Conservation (phyloP, 2,888 invertebrate species). For the Lysandra coridon region DNA sequence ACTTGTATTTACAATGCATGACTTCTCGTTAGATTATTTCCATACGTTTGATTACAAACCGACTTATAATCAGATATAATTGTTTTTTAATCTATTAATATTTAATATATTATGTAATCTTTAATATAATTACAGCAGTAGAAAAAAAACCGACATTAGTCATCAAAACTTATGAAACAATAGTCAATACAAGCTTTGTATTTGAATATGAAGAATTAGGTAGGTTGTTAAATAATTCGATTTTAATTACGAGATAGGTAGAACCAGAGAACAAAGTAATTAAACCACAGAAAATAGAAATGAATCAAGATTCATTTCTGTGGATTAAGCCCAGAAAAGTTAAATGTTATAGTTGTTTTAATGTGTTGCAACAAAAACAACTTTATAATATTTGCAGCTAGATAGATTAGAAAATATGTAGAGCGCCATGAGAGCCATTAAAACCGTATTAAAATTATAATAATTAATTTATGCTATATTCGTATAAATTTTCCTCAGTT, state of each 20-base stretch:
- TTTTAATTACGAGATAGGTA: neutral
- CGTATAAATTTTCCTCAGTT: conserved; percentile 26
- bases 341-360: no score
- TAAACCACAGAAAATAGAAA: no score
- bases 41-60: neutral
- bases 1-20: neutral
- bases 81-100: neutral
- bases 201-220: neutral
- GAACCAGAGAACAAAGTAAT: neutral
- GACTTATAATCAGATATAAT: neutral
- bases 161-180: neutral
- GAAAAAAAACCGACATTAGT: neutral
- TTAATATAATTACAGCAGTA: neutral
- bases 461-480: neutral
- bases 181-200: neutral
- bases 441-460: conserved; percentile 23
- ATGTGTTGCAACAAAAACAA: neutral
- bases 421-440: neutral
- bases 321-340: no score
- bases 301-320: no score
- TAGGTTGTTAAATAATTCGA: neutral
- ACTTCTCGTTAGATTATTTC: neutral
- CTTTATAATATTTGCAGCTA: neutral
- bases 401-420: neutral
- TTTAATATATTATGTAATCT: neutral